Conservation (phyloP, 2,113 vertebrate species). For the Solea senegalensis region DNA sequence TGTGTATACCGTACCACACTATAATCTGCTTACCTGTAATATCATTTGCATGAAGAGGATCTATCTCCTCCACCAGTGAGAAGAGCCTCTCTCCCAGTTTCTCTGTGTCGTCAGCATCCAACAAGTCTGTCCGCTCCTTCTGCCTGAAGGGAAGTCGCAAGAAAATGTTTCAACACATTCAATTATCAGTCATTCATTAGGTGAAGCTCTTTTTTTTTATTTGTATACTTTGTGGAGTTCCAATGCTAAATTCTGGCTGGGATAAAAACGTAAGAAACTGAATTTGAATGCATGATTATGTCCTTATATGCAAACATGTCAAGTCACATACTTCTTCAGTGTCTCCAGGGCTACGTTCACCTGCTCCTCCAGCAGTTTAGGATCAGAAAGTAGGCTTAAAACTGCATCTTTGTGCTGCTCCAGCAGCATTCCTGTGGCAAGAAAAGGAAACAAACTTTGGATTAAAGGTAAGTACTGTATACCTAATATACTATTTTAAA, state of each 20-base stretch:
- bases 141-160: constrained; percentile 50
- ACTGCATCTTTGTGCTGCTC: constrained; percentile 80
- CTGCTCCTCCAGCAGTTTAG: constrained; percentile 74
- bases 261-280: not conserved
- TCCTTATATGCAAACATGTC: not conserved
- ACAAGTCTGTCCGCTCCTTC: constrained; percentile 60
- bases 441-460: not conserved
- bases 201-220: not conserved
- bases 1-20: too few relatives aligned
- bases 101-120: constrained; percentile 75
- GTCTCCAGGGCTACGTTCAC: constrained; percentile 77
- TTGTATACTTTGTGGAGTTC: not conserved
- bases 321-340: constrained; percentile 73
- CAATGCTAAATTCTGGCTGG: not conserved
- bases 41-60: constrained; percentile 76
- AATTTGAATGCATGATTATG: not conserved
- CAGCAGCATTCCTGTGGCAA: constrained; percentile 80
- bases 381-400: constrained; percentile 76
- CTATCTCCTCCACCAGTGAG: constrained; percentile 73
- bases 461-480: too few relatives aligned
- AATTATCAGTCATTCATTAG: not conserved
- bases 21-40: constrained; percentile 77
- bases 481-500: too few relatives aligned
- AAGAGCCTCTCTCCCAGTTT: constrained; percentile 81
- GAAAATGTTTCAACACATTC: not conserved